Percentiles rank a stretch among this genome's conserved stretches.
These are phyloP conservation scores for Drosophila kuntzei DNA, from an alignment of 2,888 invertebrate species.

Conservation along the genomic window DNA sequence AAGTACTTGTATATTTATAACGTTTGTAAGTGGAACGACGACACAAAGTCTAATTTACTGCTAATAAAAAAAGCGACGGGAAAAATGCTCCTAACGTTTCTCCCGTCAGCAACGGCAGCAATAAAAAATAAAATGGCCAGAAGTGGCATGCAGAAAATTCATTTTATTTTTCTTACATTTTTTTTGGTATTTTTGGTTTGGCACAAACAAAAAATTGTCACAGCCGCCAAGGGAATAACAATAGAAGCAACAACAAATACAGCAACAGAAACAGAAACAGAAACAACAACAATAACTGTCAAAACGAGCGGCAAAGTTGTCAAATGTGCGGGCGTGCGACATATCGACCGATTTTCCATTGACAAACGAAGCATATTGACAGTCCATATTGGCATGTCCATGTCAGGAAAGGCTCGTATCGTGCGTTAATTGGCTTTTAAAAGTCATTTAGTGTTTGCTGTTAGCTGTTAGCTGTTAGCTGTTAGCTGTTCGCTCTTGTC, in stretches of 20 bases:
- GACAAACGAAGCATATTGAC: constrained; percentile 52
- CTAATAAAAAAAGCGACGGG: constrained; percentile 53
- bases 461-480: constrained; percentile 14
- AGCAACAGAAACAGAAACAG: constrained; percentile 13
- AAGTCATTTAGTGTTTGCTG: constrained; percentile 61
- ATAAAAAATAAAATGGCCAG: constrained; percentile 40
- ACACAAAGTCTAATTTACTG: constrained; percentile 66
- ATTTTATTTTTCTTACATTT: constrained; percentile 23
- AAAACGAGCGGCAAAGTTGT: constrained; percentile 45
- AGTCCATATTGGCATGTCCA: constrained; percentile 34
- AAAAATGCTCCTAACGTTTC: constrained; percentile 35
- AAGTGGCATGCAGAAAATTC: constrained; percentile 37
- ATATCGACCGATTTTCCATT: constrained; percentile 50
- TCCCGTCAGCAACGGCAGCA: constrained; percentile 17
- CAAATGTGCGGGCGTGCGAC: constrained; percentile 31
- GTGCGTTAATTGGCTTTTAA: constrained; percentile 72
- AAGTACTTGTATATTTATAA: constrained; percentile 36
- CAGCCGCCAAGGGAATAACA: constrained; percentile 19
- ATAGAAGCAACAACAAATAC: constrained; percentile 11
- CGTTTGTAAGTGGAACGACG: constrained; percentile 49
- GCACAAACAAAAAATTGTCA: constrained; percentile 11
- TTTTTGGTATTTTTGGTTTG: constrained; percentile 3
- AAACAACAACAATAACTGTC: constrained; percentile 39
- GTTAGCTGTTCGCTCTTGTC: constrained; percentile 5
- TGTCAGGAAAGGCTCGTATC: constrained; percentile 42